phyloP scores from a whole-genome alignment of 2,113 vertebrate species.

The Psettodes erumei region DNA sequence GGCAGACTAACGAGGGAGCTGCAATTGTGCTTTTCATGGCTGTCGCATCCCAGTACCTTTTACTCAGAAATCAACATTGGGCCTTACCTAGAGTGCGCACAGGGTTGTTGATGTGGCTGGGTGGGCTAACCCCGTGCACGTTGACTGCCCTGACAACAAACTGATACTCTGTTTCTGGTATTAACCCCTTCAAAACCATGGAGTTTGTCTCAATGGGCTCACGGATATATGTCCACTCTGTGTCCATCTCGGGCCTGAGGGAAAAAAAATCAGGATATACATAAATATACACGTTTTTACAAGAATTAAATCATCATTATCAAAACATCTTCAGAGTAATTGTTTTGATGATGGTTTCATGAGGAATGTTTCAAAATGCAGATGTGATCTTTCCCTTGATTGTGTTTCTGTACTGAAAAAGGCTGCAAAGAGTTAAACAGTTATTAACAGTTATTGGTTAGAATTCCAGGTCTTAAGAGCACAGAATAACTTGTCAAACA shows the following conservation, averaged over 20 bases:
- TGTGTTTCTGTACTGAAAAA: too few species aligned
- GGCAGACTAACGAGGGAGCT: neutral
- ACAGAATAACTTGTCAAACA: neutral
- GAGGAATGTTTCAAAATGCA: neutral
- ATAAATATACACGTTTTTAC: neutral
- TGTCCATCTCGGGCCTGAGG: conserved; percentile 91
- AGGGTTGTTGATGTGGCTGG: conserved; percentile 84
- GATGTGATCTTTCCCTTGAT: neutral
- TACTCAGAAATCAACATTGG: conserved; percentile 2
- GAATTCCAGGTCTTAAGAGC: neutral
- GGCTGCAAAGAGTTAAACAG: conserved; percentile 7
- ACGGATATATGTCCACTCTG: conserved; percentile 90
- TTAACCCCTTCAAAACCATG: conserved; percentile 92
- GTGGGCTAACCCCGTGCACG: conserved; percentile 85
- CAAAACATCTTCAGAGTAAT: neutral
- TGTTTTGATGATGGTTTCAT: neutral
- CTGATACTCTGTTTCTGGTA: conserved; percentile 90
- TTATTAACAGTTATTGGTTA: neutral
- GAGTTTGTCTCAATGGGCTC: conserved; percentile 91
- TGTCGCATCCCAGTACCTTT: neutral
- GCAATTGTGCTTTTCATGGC: neutral
- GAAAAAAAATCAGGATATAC: conserved; percentile 7
- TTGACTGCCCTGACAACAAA: conserved; percentile 91
- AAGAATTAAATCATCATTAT: too few species aligned
- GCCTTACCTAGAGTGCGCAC: conserved; percentile 89